Evolutionary conservation across 2,888 invertebrate species (phyloP).

Genomic region (Petrolisthes manimaculis): DNA sequence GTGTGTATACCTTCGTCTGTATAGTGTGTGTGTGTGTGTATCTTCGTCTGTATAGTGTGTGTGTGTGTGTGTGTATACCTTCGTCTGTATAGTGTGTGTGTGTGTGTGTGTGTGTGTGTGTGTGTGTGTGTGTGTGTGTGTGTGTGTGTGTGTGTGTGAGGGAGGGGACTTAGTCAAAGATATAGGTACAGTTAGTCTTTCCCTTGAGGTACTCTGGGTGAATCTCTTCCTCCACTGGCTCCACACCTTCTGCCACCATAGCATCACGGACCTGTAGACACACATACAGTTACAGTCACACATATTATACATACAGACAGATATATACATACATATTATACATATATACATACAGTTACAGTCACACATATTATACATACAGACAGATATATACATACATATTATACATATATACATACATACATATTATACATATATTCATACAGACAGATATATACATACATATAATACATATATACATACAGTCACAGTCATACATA

Average conservation of each 20-base stretch:
- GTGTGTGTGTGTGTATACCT: too few relatives aligned
- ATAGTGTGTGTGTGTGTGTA: too few relatives aligned
- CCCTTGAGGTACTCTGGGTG: slow-evolving; percentile 56
- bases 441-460: background rate
- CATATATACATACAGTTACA: too few relatives aligned
- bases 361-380: too few relatives aligned
- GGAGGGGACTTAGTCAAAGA: slow-evolving; percentile 46
- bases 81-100: too few relatives aligned
- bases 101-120: too few relatives aligned
- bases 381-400: background rate
- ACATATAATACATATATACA: too few relatives aligned
- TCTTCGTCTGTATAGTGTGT: too few relatives aligned
- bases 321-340: background rate
- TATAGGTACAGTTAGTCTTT: slow-evolving; percentile 57
- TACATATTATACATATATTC: background rate
- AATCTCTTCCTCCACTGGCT: slow-evolving; percentile 58
- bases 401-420: too few relatives aligned
- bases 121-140: too few relatives aligned
- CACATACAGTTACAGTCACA: too few relatives aligned
- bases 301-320: background rate
- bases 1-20: too few relatives aligned
- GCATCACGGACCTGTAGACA: slow-evolving; percentile 52
- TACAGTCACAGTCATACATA: background rate
- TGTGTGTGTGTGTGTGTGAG: background rate
- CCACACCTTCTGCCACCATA: slow-evolving; percentile 49